phyloP scores from a whole-genome alignment of 2,797 vertebrate genomes.

The Myotis pilosus region DNA sequence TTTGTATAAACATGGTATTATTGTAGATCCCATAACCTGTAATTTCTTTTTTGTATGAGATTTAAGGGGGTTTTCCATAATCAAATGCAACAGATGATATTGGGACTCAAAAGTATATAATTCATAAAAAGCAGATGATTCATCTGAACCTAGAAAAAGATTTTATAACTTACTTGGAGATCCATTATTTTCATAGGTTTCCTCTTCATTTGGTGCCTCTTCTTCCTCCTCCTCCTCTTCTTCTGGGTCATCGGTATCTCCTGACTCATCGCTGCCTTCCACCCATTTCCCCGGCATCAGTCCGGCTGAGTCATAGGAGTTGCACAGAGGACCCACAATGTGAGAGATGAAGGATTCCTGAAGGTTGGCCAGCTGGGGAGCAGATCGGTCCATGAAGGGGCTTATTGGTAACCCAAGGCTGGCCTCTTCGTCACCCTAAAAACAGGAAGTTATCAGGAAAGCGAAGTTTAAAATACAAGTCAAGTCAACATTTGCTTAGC shows the following conservation, averaged over 20 bases:
- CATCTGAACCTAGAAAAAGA: background rate
- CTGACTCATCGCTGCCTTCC: constrained; percentile 87
- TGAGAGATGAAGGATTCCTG: constrained; percentile 99
- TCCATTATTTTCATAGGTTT: constrained; percentile 90
- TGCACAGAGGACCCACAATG: constrained; percentile 97
- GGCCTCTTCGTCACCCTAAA: constrained; percentile 97
- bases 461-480: background rate
- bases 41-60: background rate
- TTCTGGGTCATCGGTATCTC: constrained; percentile 86
- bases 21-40: background rate
- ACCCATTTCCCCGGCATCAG: constrained; percentile 97
- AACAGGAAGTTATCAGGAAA: background rate
- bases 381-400: constrained; percentile 98
- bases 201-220: constrained; percentile 84
- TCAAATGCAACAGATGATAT: background rate
- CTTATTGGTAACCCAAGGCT: constrained; percentile 96
- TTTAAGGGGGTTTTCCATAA: background rate
- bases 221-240: constrained; percentile 88
- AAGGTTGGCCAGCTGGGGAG: constrained; percentile 96
- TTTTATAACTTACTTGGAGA: constrained; percentile 84
- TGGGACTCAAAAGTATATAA: background rate
- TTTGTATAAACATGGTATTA: background rate
- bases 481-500: background rate
- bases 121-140: background rate
- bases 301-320: constrained; percentile 94